Base-by-base conservation (phyloP, 2,797 vertebrate species). In the Sebastolobus alascanus region DNA sequence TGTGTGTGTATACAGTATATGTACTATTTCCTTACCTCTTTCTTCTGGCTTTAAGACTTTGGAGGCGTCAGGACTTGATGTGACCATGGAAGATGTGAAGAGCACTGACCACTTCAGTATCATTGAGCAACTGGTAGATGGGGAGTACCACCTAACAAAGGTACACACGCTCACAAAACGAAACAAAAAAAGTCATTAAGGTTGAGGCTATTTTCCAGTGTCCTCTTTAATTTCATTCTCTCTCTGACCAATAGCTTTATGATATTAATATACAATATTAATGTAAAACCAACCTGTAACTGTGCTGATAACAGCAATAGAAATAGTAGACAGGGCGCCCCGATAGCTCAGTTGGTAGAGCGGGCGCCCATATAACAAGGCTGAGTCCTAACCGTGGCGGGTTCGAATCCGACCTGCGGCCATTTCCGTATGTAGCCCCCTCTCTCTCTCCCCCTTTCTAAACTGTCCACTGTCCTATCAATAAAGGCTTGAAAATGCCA, bases 81-180 rank as follows among this genome's bases (percentile, higher is more conserved):
- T 96, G 29, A 93, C 85, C 16, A 73, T 95, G 84, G 96, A 96
- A 75, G 94, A 96, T 29, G 90, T 96, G 20, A 78, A 89, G 0
- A 82, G 95, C 86, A 96, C 95, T 0, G 96, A 96, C 84, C 96
- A 96, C 77, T 96, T 96, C 73, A 93, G 69, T 78, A 92, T 96
- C 79, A 94, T 96, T 3, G 96, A 96, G 85, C 93, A 93, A 33
- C 89, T 96, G 76, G 93, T 94, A 0, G 93, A 96, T 6, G 92
- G 75, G 27, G 90, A 96, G 10, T 96, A 95, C 85, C 87, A 89
- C 69, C 93, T 96, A 29, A 96, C 95, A 38, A 93, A 95, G 95
- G 96, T 96, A 87, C 46, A 52, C n/a, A n/a, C n/a, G 11, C 54
- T 70, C 40, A 29, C 60, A 40, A 50, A 79, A 59, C 1, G 0